Evolutionary conservation across 2,797 vertebrate species (phyloP), one percentile per base, ranked within the genome.

Genomic region (Cynopterus sphinx): DNA sequence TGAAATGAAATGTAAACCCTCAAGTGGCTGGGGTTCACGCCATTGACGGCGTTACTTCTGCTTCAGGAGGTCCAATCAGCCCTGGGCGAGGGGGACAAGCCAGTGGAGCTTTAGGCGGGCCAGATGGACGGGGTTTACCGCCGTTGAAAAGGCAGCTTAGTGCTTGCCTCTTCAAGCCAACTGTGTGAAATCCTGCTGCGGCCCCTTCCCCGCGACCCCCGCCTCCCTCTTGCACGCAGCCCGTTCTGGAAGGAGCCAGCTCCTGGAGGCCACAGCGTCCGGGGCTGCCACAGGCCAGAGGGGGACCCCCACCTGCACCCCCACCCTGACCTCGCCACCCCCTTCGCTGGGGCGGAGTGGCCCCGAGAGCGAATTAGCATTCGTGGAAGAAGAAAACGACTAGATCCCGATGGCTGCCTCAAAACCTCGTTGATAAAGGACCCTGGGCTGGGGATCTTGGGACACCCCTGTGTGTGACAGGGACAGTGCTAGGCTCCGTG

Each of bases 1-100:
- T 99, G 99, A 99, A 99, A 99, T 99, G 99, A 99, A 99, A 99
- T 99, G 99, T 99, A 99, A 99, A 99, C 99, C 99, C 99, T 99
- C 99, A 99, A 99, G 99, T 99, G 99, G 99, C 99, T 98, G 99
- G 99, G 99, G 99, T 99, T 99, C 99, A 99, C 99, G 99, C 99
- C 99, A 99, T 99, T 99, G 99, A 99, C 99, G 99, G 99, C 98
- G 99, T 99, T 99, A 99, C 99, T 99, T 99, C 99, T 99, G 99
- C 99, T 99, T 99, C 99, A 99, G 99, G 99, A 99, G 99, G 99
- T 99, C 99, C 99, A 99, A 99, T 99, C 99, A 99, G 99, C 99
- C 99, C 98, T 99, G 99, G 99, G 99, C 98, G 98, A 99, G 99
- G 99, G 99, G 99, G 99, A 99, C 99, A 99, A 99, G 99, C 99